Conservation (phyloP, 2,888 invertebrate species). For the Pemphredon lugubris region DNA sequence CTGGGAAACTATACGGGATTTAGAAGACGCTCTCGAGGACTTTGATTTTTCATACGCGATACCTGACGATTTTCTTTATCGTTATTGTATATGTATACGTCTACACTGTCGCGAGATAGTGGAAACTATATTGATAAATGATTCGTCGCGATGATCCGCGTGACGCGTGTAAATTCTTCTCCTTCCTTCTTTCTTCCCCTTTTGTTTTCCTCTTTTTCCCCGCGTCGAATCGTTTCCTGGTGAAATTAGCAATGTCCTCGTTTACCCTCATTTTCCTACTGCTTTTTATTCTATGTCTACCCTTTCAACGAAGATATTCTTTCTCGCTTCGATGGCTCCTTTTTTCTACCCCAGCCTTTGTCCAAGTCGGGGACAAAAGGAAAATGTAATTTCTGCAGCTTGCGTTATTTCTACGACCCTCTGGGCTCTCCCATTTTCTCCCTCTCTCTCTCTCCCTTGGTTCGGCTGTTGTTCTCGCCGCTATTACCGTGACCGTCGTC, state of each 20-base stretch:
- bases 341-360: constrained; percentile 60
- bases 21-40: no score
- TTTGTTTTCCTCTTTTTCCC: constrained; percentile 4
- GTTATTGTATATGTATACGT: background rate
- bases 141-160: constrained; percentile 3
- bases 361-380: constrained; percentile 62
- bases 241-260: constrained; percentile 63
- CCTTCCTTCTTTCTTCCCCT: constrained; percentile 17
- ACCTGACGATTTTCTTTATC: constrained; percentile 7
- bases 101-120: no score
- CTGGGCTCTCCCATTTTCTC: constrained; percentile 33
- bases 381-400: constrained; percentile 66
- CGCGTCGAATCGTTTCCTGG: constrained; percentile 43
- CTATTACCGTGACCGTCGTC: constrained; percentile 50
- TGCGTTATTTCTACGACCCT: constrained; percentile 65
- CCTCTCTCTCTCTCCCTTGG: background rate
- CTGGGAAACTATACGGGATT: no score
- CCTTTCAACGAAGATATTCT: constrained; percentile 56
- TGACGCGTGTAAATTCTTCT: constrained; percentile 24
- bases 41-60: background rate
- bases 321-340: constrained; percentile 51
- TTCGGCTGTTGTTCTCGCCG: constrained; percentile 45
- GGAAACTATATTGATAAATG: no score
- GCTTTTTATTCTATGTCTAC: constrained; percentile 51
- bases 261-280: constrained; percentile 39